Percentiles rank a stretch among this genome's conserved stretches.
Conservation (phyloP, 2,113 vertebrate species). For the Corydoras maculifer region DNA sequence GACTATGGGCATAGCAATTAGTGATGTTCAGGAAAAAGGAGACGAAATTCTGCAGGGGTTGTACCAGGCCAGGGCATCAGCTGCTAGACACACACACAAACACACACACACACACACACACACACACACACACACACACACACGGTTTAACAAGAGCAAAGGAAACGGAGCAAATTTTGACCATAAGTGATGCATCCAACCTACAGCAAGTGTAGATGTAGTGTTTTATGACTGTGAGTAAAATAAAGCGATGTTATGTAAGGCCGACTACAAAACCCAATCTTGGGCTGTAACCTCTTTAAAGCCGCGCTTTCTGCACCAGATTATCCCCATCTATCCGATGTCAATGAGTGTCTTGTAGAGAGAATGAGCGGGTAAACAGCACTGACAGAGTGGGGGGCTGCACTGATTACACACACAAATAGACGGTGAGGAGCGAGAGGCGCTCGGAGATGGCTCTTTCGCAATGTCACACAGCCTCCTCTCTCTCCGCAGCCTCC, state of each 20-base stretch:
- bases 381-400: constrained; percentile 86
- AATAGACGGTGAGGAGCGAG: constrained; percentile 91
- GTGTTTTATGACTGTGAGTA: constrained; percentile 1
- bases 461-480: constrained; percentile 79
- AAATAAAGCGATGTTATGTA: constrained; percentile 14
- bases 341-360: constrained; percentile 96
- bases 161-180: constrained; percentile 3
- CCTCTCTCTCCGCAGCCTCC: constrained; percentile 84
- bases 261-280: constrained; percentile 20
- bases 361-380: constrained; percentile 98
- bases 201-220: constrained; percentile 1
- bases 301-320: constrained; percentile 83
- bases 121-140: constrained; percentile 10
- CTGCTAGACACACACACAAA: constrained; percentile 38
- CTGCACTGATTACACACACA: constrained; percentile 95
- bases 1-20: constrained; percentile 93
- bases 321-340: constrained; percentile 98
- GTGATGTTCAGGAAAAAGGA: constrained; percentile 61
- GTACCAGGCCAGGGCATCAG: constrained; percentile 48
- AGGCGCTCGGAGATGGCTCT: constrained; percentile 78
- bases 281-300: constrained; percentile 72
- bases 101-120: constrained; percentile 22
- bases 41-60: constrained; percentile 37
- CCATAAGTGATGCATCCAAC: not conserved
- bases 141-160: not conserved